Base-by-base conservation (phyloP, 2,888 invertebrate species). In the Tipula confusa region DNA sequence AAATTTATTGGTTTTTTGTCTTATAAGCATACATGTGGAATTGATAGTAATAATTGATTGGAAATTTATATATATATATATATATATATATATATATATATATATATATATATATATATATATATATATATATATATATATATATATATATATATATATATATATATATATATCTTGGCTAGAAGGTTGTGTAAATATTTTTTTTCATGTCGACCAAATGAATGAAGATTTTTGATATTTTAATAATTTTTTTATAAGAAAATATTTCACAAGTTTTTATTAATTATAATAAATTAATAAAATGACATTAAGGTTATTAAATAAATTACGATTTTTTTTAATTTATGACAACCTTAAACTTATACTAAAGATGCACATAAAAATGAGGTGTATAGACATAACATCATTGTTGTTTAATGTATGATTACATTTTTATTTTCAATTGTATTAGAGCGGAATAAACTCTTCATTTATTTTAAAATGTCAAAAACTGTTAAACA, bases 231-330 rank as follows among this genome's bases (percentile, higher is more conserved):
- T 64, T 24, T 24, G 64, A 64, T 64, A 64, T 64, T 64, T 64
- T 64, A 24, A 64, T 18, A 24, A 1, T 48, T 64, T 64, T 64
- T 64, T 64, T 64, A 9, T 64, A 24, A 24, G 24, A 64, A 64
- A 24, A 64, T 64, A 64, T 64, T 64, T 64, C 64, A 64, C 64
- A 64, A 24, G 64, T 64, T 64, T 64, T 64, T 64, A 64, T 64
- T 24, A 64, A 43, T 43, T 43, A 64, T 64, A 24, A 64, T 24
- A 24, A 24, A 64, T 64, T 64, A 64, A 24, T 64, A 24, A 64
- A 64, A 64, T 64, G 64, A 24, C 64, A 64, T 64, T 64, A 64
- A 64, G 64, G 64, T 64, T 64, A 64, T 64, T 64, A 64, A n/a
- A 64, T 64, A 64, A 64, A 64, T 24, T 64, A 64, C 24, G 64